A percentile compares a stretch with the other conserved stretches of the same genome.
These are phyloP conservation scores for Gallinago undulata DNA, from an alignment of 2,113 vertebrate species.

Conservation along the genomic window DNA sequence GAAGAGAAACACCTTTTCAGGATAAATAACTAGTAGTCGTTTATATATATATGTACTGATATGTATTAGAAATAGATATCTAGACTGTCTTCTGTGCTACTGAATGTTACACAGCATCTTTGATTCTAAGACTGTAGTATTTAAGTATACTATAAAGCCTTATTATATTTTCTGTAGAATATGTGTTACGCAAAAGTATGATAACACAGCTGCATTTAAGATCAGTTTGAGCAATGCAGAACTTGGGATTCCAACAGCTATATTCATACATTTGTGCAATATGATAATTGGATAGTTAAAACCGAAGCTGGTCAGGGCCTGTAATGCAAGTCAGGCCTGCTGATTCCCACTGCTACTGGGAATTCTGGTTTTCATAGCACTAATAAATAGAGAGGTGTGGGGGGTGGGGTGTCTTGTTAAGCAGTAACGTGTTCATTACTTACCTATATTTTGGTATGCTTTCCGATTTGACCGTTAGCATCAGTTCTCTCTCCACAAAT, in stretches of 20 bases:
- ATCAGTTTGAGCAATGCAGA: not conserved
- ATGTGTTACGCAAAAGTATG: not conserved
- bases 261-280: not conserved
- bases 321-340: not conserved
- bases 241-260: not conserved
- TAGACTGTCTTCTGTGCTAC: not conserved
- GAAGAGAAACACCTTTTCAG: not conserved
- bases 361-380: not conserved
- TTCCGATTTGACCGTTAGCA: not conserved
- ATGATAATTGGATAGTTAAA: not conserved
- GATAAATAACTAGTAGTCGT: not conserved
- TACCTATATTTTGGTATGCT: not conserved
- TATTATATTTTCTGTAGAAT: not conserved
- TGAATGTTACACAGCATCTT: not conserved
- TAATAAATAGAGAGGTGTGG: accelerated
- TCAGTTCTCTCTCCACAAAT: not conserved
- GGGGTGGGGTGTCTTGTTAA: not conserved
- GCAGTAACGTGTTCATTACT: not conserved
- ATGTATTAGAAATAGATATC: not conserved
- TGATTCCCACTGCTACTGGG: not conserved
- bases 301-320: not conserved
- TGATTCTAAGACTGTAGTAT: not conserved
- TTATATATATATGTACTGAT: not conserved
- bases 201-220: not conserved
- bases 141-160: not conserved